phyloP scores from a whole-genome alignment of 2,888 invertebrate species.

The Euspilapteryx auroguttella region DNA sequence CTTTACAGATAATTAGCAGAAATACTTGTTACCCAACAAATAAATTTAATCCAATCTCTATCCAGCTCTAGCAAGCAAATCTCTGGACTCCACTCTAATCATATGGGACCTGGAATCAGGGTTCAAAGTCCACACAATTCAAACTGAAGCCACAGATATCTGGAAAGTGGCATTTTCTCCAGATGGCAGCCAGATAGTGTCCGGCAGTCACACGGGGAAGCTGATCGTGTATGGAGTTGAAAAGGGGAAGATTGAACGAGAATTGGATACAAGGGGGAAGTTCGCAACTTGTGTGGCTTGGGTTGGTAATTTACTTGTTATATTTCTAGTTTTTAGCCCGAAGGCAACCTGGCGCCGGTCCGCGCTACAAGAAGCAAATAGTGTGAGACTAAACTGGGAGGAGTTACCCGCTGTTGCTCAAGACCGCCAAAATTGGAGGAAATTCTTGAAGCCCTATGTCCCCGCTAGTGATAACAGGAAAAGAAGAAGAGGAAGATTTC shows the following conservation, averaged over 20 bases:
- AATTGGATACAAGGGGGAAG: constrained; percentile 90
- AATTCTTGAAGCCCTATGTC: no score
- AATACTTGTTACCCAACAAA: not conserved
- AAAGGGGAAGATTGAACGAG: constrained; percentile 77
- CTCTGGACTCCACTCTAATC: constrained; percentile 86
- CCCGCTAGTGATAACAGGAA: no score
- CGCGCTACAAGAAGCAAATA: no score
- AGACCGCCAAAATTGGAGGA: no score
- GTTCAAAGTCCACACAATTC: constrained; percentile 77
- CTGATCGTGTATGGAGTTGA: constrained; percentile 86
- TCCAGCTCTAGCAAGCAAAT: constrained; percentile 83
- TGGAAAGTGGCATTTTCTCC: constrained; percentile 96
- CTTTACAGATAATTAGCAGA: no score
- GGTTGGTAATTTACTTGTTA: constrained; percentile 64
- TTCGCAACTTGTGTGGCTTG: constrained; percentile 91
- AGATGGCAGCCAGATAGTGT: constrained; percentile 83
- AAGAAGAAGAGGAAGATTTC: no score
- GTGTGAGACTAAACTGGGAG: no score
- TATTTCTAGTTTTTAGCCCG: no score
- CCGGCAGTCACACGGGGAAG: constrained; percentile 91
- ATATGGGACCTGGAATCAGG: constrained; percentile 90
- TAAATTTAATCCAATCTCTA: constrained; percentile 7
- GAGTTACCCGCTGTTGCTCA: no score
- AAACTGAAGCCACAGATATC: constrained; percentile 84
- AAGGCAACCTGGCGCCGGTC: no score